Conservation (phyloP, 2,888 invertebrate species). For the Eupeodes luniger region DNA sequence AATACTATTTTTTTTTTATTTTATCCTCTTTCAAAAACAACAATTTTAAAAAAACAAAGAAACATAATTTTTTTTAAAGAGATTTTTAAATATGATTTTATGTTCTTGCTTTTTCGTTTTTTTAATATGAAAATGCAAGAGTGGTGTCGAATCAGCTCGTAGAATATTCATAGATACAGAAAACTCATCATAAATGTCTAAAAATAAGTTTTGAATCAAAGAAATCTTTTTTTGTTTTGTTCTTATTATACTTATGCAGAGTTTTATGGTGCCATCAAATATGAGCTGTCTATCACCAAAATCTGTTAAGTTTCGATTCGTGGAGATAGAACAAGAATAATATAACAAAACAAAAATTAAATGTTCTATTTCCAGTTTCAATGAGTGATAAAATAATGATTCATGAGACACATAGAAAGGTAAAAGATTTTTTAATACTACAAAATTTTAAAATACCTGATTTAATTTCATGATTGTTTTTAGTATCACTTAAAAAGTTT, state of each 20-base stretch:
- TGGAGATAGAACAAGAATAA: background rate
- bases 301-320: constrained; percentile 23
- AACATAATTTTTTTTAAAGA: background rate
- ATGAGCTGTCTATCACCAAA: constrained; percentile 36
- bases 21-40: background rate
- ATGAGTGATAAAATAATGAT: constrained; percentile 29
- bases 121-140: background rate
- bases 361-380: constrained; percentile 18
- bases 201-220: constrained; percentile 24
- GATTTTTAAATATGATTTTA: background rate
- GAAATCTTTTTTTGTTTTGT: constrained; percentile 9
- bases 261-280: constrained; percentile 24
- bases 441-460: background rate
- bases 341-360: background rate
- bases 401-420: background rate
- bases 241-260: background rate
- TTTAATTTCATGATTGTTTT: background rate
- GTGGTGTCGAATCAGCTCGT: background rate
- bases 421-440: background rate
- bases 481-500: too few species aligned
- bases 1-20: background rate
- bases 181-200: constrained; percentile 26
- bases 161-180: background rate
- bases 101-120: background rate
- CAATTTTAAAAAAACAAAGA: background rate